Evolutionary conservation across 2,888 invertebrate genomes (phyloP), one percentile per base, ranked within the genome.

Genomic region (Cantharis rufa): DNA sequence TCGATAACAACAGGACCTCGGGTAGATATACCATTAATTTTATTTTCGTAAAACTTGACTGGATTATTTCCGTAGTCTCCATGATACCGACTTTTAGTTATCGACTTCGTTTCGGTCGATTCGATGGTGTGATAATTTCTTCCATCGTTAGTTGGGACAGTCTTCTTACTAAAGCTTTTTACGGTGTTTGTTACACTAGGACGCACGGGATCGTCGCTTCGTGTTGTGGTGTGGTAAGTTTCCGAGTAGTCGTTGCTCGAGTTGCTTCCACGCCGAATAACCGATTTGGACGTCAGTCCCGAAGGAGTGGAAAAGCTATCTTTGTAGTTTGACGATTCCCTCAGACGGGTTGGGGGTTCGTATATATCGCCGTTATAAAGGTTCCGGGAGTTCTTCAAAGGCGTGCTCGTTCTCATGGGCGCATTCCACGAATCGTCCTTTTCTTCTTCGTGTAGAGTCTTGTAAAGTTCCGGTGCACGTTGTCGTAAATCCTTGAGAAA

Each of bases 141-240:
- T 0, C 93, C 93, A 83, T 92, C 91, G 84, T 90, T 91, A 0
- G 91, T 89, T 13, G 93, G 93, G 69, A 93, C 88, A 1, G 92
- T 90, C 87, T 93, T 93, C 87, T 93, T 93, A 81, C 91, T 91
- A 82, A 92, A 91, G 66, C 91, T 93, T 85, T 93, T 92, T 15
- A 93, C 92, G 0, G 93, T 93, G 83, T 94, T 93, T 21, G 94
- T 94, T 73, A 94, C 90, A 83, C 92, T 92, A 16, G 94, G 93
- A 80, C 93, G 88, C 72, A 90, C 88, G 1, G 93, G 93, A 86
- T 94, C 92, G 75, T 92, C 93, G 10, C 91, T 91, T 79, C 92
- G 90, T 13, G 92, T 92, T 9, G 92, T 92, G 80, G 93, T 93
- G 83, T 93, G 91, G 83, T 92, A 93, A 0, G 93, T 93, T 87